Evolutionary conservation across 1,140 invertebrate genomes (phyloP), one percentile per base, ranked within the genome.

Genomic region (Melitaea cinxia): DNA sequence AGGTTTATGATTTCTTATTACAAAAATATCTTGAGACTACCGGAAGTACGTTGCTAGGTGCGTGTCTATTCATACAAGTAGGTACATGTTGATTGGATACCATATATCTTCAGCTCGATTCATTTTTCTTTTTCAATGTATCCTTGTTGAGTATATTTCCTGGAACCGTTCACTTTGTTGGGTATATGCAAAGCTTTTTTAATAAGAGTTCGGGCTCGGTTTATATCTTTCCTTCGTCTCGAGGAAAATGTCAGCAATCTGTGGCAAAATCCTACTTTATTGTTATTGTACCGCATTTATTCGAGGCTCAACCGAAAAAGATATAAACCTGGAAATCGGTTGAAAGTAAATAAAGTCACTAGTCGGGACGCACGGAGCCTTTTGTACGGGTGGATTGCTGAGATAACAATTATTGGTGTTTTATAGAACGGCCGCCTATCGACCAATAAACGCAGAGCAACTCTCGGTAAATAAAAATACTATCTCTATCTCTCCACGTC

Each of bases 191-290:
- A 83, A 88, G 77, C 80, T 80, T 83, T 89, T 89, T 88, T 88
- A 89, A 88, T 88, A 89, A 88, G 79, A 86, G 73, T 80, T 80
- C 74, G 68, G 73, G 74, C 65, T 30, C 68, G 72, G 69, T 82
- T 83, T 86, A 83, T 80, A 75, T 69, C 75, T 78, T 81, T 73
- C 77, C 82, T 83, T 70, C 78, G 82, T 83, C 78, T 85, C 78
- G 69, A 73, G 79, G 83, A 86, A 82, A 87, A 88, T 88, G 88
- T 88, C 85, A 85, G 85, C 82, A 83, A 90, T 88, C 85, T 88
- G 82, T 75, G 77, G 74, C 75, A 73, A 87, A 90, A 88, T 85
- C 85, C 85, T 82, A 82, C 82, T 90, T 90, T 88, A 88, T 88
- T 88, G 84, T 88, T 88, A 86, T 83, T 85, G 83, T 86, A 78